These are phyloP conservation scores for Matsumurasca onukii DNA, from an alignment of 1,140 invertebrate genomes.

Conservation along the genomic window DNA sequence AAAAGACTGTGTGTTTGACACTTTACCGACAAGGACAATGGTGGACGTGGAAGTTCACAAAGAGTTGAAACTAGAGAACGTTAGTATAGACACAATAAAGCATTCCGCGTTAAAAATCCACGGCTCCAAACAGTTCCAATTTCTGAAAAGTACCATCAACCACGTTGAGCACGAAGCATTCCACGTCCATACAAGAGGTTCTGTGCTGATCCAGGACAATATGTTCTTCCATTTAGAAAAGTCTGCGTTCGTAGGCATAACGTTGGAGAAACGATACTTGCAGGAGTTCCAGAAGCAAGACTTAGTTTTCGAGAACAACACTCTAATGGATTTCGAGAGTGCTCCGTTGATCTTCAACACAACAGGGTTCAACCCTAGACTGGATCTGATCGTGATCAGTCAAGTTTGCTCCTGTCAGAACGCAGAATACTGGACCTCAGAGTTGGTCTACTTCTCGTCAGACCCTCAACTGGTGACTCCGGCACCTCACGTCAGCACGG, in stretches of 20 bases:
- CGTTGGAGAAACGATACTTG: slow-evolving; percentile 47
- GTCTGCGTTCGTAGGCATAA: slow-evolving; percentile 62
- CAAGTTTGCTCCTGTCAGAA: slow-evolving; percentile 59
- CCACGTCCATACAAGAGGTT: slow-evolving; percentile 58
- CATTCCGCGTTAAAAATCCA: slow-evolving; percentile 59
- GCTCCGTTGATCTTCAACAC: slow-evolving; percentile 60
- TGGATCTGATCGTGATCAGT: slow-evolving; percentile 61
- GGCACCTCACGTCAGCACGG: slow-evolving; percentile 37
- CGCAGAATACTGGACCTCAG: slow-evolving; percentile 49
- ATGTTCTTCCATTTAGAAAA: slow-evolving; percentile 55
- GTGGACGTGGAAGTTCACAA: slow-evolving; percentile 69
- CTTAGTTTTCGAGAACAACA: slow-evolving; percentile 66
- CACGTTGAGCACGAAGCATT: slow-evolving; percentile 64
- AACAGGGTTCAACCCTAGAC: slow-evolving; percentile 52
- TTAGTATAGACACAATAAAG: slow-evolving; percentile 48
- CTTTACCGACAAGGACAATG: slow-evolving; percentile 65
- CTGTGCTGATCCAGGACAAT: slow-evolving; percentile 66
- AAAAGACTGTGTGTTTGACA: slow-evolving; percentile 52
- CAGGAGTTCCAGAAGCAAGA: slow-evolving; percentile 48
- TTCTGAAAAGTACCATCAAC: slow-evolving; percentile 61
- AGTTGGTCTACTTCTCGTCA: slow-evolving; percentile 50
- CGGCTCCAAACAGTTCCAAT: slow-evolving; percentile 57
- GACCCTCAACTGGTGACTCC: slow-evolving; percentile 36
- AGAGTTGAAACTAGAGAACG: slow-evolving; percentile 55
- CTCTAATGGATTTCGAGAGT: slow-evolving; percentile 54